Evolutionary conservation across 2,888 invertebrate species (phyloP), one percentile per base, ranked within the genome.

Genomic region (Dione juno): DNA sequence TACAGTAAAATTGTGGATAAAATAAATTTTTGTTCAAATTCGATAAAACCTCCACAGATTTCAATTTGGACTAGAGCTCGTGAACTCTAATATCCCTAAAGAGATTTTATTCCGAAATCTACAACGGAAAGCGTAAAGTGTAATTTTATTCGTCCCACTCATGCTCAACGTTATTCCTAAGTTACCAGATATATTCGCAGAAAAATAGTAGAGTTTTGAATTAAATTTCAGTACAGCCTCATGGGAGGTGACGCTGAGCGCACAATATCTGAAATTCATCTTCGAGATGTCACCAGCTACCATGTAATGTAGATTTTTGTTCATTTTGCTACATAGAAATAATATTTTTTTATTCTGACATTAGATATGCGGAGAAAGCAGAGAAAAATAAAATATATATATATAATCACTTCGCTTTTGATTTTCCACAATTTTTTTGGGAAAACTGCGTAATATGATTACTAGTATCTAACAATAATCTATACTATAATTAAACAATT

Each of bases 141-240:
- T 71, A 71, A 73, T 71, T 71, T 74, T 67, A 73, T 74, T 70
- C 53, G 53, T 66, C 41, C 64, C 70, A 72, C 70, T 69, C 66
- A 64, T 59, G 43, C 45, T 52, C 52, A 61, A 58, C 67, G 64
- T 59, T 71, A 69, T 70, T 69, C 59, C 66, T 61, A 70, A 74
- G 74, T 70, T 70, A 74, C 68, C 68, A 66, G 61, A 71, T 67
- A 67, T 66, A 57, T 76, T 76, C 75, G 74, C 76, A 78, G 79
- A 80, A 83, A 82, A 84, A 84, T 82, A 77, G 70, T 74, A 82
- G 85, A 87, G 81, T 85, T 86, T 84, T 79, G 84, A 85, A 87
- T 86, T 82, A 83, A 84, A 86, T 84, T 82, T 75, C 74, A 74
- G 76, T 75, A 79, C 77, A 76, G 74, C 77, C 79, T 78, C 73